Base-by-base conservation (phyloP, 1,140 invertebrate genomes). In the Geopemphigus sp. region DNA sequence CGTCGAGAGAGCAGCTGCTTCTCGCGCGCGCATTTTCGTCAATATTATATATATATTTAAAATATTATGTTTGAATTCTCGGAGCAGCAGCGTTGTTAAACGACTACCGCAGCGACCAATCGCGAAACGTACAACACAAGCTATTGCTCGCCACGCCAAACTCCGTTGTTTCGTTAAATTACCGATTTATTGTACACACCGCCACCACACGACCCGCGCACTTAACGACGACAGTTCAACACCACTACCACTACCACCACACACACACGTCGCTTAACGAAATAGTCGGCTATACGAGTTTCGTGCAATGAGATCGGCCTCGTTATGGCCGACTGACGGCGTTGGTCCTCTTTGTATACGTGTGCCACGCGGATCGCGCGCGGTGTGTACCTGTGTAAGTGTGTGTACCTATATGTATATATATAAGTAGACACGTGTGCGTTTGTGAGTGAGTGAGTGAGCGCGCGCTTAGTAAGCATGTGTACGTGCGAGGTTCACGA, bases 151-250 rank as follows among this genome's bases (percentile, higher is more conserved):
- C n/a, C 17, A 68, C 72, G 56, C 72, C 22, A 26, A 24, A 76
- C 56, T 32, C 53, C 5, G 56, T 76, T 39, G 72, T 76, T 76
- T 76, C 56, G 56, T 59, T 47, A 22, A 59, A 76, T 59, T 59
- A 76, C 72, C 56, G 72, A 76, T 76, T 76, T 59, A 32, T 59
- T 45, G 29, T 76, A 68, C 32, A 17, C 24, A 24, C 66, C n/a
- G n/a, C n/a, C n/a, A n/a, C n/a, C n/a, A n/a, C n/a, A 26, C 45
- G 32, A 15, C 14, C 45, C 24, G n/a, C 22, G 26, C 59, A 24
- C 22, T 11, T 29, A 64, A 39, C 32, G 15, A 17, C 63, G 63
- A 50, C 47, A 50, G 10, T 12, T 11, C 47, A 11, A 10, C 47
- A 54, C 53, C 53, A 19, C 15, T 17, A 54, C 29, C 15, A 19